phyloP scores from a whole-genome alignment of 2,888 invertebrate species.

The Antitype chi region DNA sequence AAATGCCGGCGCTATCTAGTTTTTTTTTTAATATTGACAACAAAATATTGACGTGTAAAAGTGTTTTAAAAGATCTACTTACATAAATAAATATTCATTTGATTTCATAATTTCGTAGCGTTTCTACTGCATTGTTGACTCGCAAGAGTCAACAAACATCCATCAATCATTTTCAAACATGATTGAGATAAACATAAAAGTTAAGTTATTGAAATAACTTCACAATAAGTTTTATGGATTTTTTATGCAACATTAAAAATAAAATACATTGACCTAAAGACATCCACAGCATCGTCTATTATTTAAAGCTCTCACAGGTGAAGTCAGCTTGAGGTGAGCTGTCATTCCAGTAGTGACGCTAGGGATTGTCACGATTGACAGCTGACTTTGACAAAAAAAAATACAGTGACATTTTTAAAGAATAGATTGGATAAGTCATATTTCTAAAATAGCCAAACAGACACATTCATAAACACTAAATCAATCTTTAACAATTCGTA shows the following conservation, averaged over 20 bases:
- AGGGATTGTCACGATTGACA: not conserved
- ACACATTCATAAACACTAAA: not conserved
- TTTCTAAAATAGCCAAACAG: not conserved
- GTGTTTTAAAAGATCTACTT: too few relatives aligned
- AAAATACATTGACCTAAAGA: not conserved
- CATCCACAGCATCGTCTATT: not conserved
- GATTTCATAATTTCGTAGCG: not conserved
- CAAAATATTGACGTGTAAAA: too few relatives aligned
- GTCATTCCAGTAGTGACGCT: not conserved
- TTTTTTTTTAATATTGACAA: too few relatives aligned
- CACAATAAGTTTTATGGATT: too few relatives aligned
- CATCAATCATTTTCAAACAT: not conserved
- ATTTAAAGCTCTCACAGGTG: too few relatives aligned
- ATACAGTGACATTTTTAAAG: not conserved
- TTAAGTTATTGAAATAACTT: too few relatives aligned
- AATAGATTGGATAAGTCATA: not conserved
- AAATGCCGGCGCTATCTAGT: too few relatives aligned
- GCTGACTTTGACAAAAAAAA: not conserved
- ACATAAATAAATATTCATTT: too few relatives aligned
- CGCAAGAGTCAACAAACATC: not conserved
- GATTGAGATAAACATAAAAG: not conserved
- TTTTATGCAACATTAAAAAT: not conserved
- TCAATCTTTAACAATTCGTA: not conserved
- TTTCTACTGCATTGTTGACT: not conserved
- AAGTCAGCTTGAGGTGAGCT: not conserved